Conservation (phyloP, 2,888 invertebrate species). For the Lingula anatina region DNA sequence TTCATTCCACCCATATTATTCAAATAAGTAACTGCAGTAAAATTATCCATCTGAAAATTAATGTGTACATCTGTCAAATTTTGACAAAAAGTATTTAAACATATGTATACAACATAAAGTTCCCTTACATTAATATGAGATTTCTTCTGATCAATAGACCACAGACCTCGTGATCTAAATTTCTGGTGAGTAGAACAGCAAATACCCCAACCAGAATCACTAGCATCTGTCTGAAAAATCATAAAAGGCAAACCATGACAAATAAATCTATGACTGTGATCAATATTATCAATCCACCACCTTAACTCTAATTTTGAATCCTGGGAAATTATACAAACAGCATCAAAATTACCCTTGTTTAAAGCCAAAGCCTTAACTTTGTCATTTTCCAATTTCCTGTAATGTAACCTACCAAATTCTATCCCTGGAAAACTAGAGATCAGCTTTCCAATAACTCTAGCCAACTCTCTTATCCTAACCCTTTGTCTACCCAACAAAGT, state of each 20-base stretch:
- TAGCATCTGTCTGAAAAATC: constrained; percentile 1
- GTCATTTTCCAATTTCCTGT: constrained; percentile 1
- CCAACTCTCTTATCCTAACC: not conserved
- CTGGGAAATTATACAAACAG: not conserved
- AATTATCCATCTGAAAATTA: not conserved
- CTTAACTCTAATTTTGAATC: not conserved
- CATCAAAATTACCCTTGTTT: constrained; percentile 1
- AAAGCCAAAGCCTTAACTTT: not conserved
- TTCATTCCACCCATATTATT: constrained; percentile 5
- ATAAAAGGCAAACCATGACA: not conserved
- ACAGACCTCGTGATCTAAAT: no score
- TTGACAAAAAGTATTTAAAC: not conserved
- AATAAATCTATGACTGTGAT: not conserved
- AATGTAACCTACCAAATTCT: constrained; percentile 1
- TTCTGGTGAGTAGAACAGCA: no score
- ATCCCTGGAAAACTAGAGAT: constrained; percentile 2
- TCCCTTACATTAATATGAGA: no score
- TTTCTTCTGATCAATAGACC: no score
- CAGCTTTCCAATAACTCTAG: constrained; percentile 1
- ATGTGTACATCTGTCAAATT: not conserved
- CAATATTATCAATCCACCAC: constrained; percentile 3
- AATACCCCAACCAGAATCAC: constrained; percentile 1
- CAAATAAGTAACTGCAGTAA: not conserved
- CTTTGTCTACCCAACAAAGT: not conserved
- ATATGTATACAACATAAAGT: no score